Percentiles rank a stretch among this genome's conserved stretches.
These are phyloP conservation scores for Fragum whitleyi DNA, from an alignment of 2,888 invertebrate species.

Conservation along the genomic window DNA sequence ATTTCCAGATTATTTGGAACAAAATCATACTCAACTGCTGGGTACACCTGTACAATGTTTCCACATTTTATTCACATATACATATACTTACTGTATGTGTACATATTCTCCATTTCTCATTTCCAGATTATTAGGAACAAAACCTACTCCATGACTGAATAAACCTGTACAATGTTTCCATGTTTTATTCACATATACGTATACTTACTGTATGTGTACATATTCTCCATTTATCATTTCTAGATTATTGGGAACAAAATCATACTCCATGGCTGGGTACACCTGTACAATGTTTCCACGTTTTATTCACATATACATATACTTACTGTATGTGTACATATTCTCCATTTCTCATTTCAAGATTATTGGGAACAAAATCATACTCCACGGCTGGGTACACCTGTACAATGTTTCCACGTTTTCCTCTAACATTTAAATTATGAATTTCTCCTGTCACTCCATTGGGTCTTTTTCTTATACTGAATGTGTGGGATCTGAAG, in stretches of 20 bases:
- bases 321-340: conserved; percentile 84
- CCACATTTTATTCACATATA: conserved; percentile 85
- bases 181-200: conserved; percentile 84
- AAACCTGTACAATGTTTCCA: conserved; percentile 85
- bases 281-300: conserved; percentile 85
- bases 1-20: too few species aligned
- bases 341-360: conserved; percentile 76
- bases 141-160: conserved; percentile 84
- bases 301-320: conserved; percentile 84
- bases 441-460: conserved; percentile 75
- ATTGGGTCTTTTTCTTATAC: conserved; percentile 75
- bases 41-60: conserved; percentile 85
- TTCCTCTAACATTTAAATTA: conserved; percentile 85
- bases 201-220: conserved; percentile 84
- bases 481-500: conserved; percentile 81
- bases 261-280: conserved; percentile 84
- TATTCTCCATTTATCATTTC: conserved; percentile 76
- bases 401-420: conserved; percentile 85
- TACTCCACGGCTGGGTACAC: conserved; percentile 85
- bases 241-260: conserved; percentile 83
- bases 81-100: conserved; percentile 63
- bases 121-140: too few species aligned
- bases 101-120: too few species aligned
- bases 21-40: conserved; percentile 84
- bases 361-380: conserved; percentile 84